Conservation (phyloP, 2,797 vertebrate species). For the Petrocephalus schoutedeni region DNA sequence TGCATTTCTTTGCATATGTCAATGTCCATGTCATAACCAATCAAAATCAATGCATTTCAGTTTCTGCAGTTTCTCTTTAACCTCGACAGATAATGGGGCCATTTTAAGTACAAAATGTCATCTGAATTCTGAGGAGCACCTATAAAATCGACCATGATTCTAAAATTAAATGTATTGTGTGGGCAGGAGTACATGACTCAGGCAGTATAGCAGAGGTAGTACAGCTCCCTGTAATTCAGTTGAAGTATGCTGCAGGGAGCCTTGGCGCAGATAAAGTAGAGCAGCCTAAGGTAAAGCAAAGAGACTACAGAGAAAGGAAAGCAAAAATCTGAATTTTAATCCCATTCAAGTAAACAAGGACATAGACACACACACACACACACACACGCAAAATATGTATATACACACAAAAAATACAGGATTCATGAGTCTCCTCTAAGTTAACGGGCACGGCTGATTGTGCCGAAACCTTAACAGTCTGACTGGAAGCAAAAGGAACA, state of each 20-base stretch:
- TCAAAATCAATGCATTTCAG: neutral
- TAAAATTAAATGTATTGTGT: neutral
- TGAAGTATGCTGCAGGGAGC: neutral
- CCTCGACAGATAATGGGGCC: neutral
- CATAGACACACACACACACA: neutral
- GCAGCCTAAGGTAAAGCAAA: slow-evolving; percentile 4
- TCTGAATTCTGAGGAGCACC: neutral
- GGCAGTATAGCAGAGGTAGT: neutral
- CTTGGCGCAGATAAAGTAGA: neutral
- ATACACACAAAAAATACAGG: neutral
- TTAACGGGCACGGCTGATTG: neutral
- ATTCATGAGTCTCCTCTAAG: neutral
- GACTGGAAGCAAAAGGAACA: neutral
- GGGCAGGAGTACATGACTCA: neutral
- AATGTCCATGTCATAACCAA: neutral
- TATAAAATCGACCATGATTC: neutral
- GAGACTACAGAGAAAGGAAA: neutral
- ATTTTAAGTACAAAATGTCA: neutral
- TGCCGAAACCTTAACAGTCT: neutral
- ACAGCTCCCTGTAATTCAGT: neutral
- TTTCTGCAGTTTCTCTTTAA: neutral
- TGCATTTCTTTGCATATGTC: no score
- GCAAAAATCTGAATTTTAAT: neutral
- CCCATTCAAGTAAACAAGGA: neutral
- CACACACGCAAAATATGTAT: neutral